Conservation (phyloP, 1,140 invertebrate species). For the Leptinotarsa undecemlineata region DNA sequence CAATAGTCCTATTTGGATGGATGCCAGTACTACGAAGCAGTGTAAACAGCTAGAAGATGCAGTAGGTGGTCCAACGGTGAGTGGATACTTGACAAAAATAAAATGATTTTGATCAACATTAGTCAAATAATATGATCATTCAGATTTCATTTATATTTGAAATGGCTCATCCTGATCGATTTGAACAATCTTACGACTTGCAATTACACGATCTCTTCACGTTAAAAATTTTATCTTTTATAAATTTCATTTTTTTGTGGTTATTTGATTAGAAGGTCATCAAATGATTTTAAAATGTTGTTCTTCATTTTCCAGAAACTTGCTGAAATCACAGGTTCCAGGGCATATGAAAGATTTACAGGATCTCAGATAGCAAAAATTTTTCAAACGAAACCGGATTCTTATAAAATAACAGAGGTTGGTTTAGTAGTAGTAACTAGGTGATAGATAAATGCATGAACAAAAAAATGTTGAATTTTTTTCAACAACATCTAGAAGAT, state of each 20-base stretch:
- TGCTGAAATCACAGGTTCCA: conserved; percentile 86
- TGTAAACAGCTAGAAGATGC: conserved; percentile 79
- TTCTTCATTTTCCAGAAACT: conserved; percentile 63
- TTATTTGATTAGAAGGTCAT: not conserved
- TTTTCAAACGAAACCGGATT: conserved; percentile 69
- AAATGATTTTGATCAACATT: not conserved
- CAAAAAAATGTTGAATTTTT: not conserved
- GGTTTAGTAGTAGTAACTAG: not conserved
- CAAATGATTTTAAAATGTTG: not conserved
- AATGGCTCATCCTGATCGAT: no score
- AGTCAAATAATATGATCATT: not conserved
- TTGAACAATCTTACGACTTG: no score
- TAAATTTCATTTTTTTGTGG: no score
- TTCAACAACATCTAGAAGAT: no score
- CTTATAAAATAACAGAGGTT: conserved; percentile 64
- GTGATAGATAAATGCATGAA: not conserved
- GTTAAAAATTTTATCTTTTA: no score
- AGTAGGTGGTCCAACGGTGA: conserved; percentile 77
- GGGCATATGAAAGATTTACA: conserved; percentile 93
- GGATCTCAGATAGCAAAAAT: conserved; percentile 92
- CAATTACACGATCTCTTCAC: no score
- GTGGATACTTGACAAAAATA: conserved; percentile 11
- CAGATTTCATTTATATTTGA: not conserved
- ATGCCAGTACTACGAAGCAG: conserved; percentile 83
- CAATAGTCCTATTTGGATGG: conserved; percentile 96